These are phyloP conservation scores for Cydia fagiglandana DNA, from an alignment of 1,140 invertebrate species.

Conservation along the genomic window DNA sequence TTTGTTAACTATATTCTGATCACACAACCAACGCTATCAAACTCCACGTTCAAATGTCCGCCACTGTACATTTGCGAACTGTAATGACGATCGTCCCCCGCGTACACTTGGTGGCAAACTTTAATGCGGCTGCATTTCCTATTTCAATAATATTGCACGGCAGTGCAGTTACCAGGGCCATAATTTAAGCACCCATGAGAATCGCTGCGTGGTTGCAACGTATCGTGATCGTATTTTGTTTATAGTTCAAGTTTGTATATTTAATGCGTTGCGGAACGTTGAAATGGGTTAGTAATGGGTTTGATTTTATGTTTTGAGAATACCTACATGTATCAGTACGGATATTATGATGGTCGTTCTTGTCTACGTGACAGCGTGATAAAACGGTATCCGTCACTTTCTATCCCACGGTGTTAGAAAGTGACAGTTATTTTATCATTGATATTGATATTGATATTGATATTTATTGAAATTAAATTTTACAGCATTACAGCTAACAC, in stretches of 20 bases:
- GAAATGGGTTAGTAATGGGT: neutral
- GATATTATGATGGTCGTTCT: no score
- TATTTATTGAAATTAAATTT: no score
- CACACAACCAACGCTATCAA: no score
- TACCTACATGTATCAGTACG: no score
- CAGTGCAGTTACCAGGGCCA: constrained; percentile 7
- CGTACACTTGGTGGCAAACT: constrained; percentile 14
- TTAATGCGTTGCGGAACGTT: neutral
- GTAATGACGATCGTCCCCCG: constrained; percentile 15
- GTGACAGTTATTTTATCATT: no score
- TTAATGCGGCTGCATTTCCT: constrained; percentile 11
- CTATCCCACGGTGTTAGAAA: no score
- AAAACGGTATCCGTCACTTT: no score
- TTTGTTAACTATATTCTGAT: no score
- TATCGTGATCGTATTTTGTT: constrained; percentile 15
- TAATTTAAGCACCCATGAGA: constrained; percentile 16
- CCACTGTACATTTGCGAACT: constrained; percentile 2
- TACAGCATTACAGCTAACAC: no score
- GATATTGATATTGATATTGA: no score
- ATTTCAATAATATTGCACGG: constrained; percentile 32
- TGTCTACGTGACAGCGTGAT: no score
- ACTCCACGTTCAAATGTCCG: neutral
- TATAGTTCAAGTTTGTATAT: neutral
- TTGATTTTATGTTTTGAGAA: neutral
- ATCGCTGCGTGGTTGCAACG: neutral